Evolutionary conservation across 2,888 invertebrate genomes (phyloP).

Genomic region (Ornithoptera alexandrae): DNA sequence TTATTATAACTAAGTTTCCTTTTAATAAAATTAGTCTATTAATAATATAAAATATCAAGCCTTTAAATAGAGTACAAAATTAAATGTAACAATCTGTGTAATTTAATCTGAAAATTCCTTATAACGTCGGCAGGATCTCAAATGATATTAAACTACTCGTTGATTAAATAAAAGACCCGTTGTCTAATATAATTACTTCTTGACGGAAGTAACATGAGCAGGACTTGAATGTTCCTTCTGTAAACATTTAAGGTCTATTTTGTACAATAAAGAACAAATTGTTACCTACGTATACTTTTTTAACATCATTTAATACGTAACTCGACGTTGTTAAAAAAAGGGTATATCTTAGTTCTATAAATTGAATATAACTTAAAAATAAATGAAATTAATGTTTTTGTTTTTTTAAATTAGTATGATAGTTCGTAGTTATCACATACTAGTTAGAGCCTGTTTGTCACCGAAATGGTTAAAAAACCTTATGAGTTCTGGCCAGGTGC

Average conservation of each 20-base stretch:
- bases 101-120: constrained; percentile 43
- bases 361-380: background rate
- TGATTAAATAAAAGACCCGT: constrained; percentile 72
- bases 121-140: constrained; percentile 56
- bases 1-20: too few species aligned
- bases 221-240: background rate
- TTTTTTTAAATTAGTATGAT: too few species aligned
- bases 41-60: background rate
- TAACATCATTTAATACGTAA: background rate
- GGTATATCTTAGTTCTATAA: background rate
- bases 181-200: constrained; percentile 67
- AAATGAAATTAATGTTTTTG: background rate
- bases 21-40: too few species aligned
- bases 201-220: constrained; percentile 58
- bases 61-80: background rate
- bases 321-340: background rate
- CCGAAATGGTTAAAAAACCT: too few species aligned
- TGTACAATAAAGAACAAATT: constrained; percentile 1
- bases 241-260: constrained; percentile 13
- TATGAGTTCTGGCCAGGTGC: too few species aligned
- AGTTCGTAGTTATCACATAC: too few species aligned
- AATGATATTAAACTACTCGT: constrained; percentile 71
- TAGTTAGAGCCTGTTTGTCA: too few species aligned
- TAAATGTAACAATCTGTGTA: constrained; percentile 3
- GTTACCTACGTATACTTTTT: background rate